These are phyloP conservation scores for Malurus cyaneus DNA, from an alignment of 2,113 vertebrate species.

Conservation along the genomic window DNA sequence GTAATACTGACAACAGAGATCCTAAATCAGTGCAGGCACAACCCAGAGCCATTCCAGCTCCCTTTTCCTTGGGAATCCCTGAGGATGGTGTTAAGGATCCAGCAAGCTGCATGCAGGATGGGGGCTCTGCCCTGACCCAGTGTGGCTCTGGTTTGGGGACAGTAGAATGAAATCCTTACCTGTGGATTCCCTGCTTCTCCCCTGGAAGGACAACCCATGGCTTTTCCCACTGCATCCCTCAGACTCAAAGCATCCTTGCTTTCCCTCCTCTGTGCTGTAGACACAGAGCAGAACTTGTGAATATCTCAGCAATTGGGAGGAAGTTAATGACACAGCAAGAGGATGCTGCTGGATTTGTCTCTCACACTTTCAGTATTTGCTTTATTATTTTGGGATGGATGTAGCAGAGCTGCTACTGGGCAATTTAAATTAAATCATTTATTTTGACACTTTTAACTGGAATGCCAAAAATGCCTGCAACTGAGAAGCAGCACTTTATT, in stretches of 20 bases:
- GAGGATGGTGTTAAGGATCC: background rate
- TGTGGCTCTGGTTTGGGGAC: background rate
- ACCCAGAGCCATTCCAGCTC: background rate
- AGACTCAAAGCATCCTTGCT: background rate
- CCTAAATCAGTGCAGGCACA: background rate
- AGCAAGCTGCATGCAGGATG: rapidly evolving
- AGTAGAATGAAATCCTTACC: background rate
- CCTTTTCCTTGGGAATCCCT: background rate
- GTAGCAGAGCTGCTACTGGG: background rate
- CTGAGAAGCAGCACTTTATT: background rate
- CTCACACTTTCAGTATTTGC: background rate
- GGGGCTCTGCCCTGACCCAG: rapidly evolving
- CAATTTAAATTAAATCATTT: slow-evolving; percentile 45
- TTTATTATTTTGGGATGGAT: background rate
- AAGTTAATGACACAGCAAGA: slow-evolving; percentile 21
- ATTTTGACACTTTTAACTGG: slow-evolving; percentile 53
- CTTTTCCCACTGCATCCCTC: background rate
- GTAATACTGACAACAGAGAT: background rate
- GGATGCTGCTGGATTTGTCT: background rate
- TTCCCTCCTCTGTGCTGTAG: background rate
- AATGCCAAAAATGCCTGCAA: slow-evolving; percentile 18
- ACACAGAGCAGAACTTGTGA: background rate
- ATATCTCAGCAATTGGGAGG: background rate
- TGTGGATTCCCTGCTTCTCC: background rate
- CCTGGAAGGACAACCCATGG: background rate